Conservation (phyloP, 53 echinoderm and acorn worm species). For the Echinarachnius parma region DNA sequence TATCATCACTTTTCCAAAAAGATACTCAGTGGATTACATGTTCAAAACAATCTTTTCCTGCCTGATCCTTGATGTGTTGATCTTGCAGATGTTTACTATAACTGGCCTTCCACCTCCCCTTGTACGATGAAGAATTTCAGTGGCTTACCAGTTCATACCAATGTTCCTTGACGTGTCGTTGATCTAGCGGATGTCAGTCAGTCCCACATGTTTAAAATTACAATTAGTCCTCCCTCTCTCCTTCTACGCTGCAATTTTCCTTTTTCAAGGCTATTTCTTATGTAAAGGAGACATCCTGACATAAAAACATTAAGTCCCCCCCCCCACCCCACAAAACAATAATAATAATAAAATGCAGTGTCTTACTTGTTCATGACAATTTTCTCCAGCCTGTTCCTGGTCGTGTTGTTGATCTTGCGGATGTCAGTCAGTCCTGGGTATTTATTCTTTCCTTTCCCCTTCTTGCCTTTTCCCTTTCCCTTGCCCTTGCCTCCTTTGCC, state of each 20-base stretch:
- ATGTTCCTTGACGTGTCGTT: not conserved
- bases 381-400: slow-evolving; percentile 75
- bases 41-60: not conserved
- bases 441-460: slow-evolving; percentile 82
- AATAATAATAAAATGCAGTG: not conserved
- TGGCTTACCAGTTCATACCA: not conserved
- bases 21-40: not conserved
- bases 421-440: slow-evolving; percentile 89
- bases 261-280: too few relatives aligned
- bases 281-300: too few relatives aligned
- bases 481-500: slow-evolving; percentile 51
- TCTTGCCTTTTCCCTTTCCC: slow-evolving; percentile 63
- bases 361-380: slow-evolving; percentile 81
- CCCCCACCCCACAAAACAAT: not conserved
- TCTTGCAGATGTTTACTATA: too few relatives aligned
- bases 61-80: not conserved
- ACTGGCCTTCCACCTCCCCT: too few relatives aligned
- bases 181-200: not conserved
- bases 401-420: slow-evolving; percentile 68
- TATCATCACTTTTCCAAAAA: not conserved
- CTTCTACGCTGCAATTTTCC: too few relatives aligned
- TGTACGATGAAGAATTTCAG: not conserved
- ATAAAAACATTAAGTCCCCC: too few relatives aligned
- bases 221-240: not conserved
- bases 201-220: too few relatives aligned